phyloP scores from a whole-genome alignment of 2,888 invertebrate genomes.

The Ashinkailepas kermadecensis region DNA sequence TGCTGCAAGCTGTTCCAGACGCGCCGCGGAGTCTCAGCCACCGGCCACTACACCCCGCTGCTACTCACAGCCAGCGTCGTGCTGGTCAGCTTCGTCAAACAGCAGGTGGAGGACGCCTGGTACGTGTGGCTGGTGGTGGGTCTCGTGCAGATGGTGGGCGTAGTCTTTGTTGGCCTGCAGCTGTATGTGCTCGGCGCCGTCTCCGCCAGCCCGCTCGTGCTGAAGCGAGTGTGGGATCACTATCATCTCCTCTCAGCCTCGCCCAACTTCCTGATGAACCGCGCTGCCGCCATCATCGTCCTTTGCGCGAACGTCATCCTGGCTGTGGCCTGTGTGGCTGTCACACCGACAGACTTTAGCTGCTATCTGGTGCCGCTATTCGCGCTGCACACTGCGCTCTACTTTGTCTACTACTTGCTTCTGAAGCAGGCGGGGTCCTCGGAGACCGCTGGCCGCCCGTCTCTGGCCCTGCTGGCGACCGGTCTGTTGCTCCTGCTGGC shows the following conservation, averaged over 20 bases:
- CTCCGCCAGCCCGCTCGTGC: constrained; percentile 63
- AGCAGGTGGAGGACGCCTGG: constrained; percentile 82
- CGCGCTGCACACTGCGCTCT: constrained; percentile 84
- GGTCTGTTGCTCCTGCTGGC: background rate
- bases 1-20: constrained; percentile 78
- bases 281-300: constrained; percentile 73
- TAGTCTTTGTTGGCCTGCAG: constrained; percentile 80
- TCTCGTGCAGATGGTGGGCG: constrained; percentile 81
- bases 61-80: constrained; percentile 92
- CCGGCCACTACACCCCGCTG: constrained; percentile 40
- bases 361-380: constrained; percentile 65
- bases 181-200: constrained; percentile 74
- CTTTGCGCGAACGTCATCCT: constrained; percentile 87
- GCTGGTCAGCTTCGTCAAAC: constrained; percentile 86
- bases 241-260: constrained; percentile 29
- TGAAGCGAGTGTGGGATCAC: constrained; percentile 30
- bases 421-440: constrained; percentile 66
- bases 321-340: constrained; percentile 82
- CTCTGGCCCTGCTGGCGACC: constrained; percentile 37
- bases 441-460: constrained; percentile 25
- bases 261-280: constrained; percentile 58
- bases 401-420: constrained; percentile 79
- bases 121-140: constrained; percentile 84
- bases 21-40: constrained; percentile 20
- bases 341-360: constrained; percentile 90